Evolutionary conservation across 2,888 invertebrate species (phyloP), one percentile per base, ranked within the genome.

Genomic region (Drosophila anomalata): DNA sequence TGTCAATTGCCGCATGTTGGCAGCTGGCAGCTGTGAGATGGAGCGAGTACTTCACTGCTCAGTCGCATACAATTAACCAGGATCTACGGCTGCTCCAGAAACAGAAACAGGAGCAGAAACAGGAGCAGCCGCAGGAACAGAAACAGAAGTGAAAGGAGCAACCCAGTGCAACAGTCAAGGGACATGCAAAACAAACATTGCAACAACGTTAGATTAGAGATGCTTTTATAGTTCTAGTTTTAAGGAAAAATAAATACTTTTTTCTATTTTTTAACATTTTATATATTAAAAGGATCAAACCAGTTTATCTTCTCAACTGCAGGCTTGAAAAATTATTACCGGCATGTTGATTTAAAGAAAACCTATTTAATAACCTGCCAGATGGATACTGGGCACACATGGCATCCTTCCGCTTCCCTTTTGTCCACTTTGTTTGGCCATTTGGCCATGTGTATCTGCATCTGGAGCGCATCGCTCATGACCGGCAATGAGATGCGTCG

Each of bases 1-100:
- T 79, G 78, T 79, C 78, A 82, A 79, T 79, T 75, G 76, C 42
- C 60, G 36, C 55, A 68, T 65, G 68, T 52, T 72, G 69, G 62
- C 62, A 72, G 72, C 67, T 56, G 60, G 44, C 44, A 59, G 44
- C 8, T 36, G 22, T 46, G 63, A 55, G 39, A 17, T 50, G 42
- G 36, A 47, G 44, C 44, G 6, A 44, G 22, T 44, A 22, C 22
- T 22, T 20, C 11, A 22, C 36, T 36, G n/a, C 36, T 52, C 70
- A 62, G 62, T 62, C 67, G 74, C 77, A 65, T 70, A 52, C 74
- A 76, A 79, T 77, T 77, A 79, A 77, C 65, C 55, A 47, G 61
- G 22, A 31, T 4, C 31, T 31, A 20, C 12, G 44, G 33, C 44
- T 22, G 61, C 36, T 41, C 31, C 22, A 24, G 58, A 3, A 54